Evolutionary conservation across 1,140 invertebrate species (phyloP).

Genomic region (Lysiphlebus fabarum): DNA sequence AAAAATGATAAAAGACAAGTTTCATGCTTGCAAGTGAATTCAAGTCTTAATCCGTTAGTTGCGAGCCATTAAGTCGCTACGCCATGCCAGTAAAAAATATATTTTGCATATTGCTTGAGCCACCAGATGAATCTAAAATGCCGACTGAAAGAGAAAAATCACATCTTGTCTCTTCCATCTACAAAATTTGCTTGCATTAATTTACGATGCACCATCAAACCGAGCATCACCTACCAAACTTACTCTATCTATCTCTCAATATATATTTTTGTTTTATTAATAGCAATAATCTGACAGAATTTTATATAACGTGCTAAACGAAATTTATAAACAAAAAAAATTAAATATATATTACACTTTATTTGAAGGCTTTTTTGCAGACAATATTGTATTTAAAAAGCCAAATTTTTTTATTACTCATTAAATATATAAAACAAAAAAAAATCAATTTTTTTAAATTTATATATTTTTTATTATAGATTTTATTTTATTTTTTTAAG

Average conservation of each 20-base stretch:
- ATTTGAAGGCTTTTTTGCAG: no score
- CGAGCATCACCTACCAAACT: conserved; percentile 5
- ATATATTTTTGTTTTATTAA: conserved; percentile 29
- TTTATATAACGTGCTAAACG: conserved; percentile 40
- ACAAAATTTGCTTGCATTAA: conserved; percentile 22
- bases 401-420: no score
- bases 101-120: conserved; percentile 24
- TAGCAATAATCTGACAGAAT: conserved; percentile 30
- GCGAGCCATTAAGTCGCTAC: conserved; percentile 42
- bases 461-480: no score
- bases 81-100: conserved; percentile 34
- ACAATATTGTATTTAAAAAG: no score
- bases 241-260: conserved; percentile 9
- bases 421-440: no score
- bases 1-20: no score
- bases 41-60: conserved; percentile 37
- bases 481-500: no score
- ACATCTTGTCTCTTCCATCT: conserved; percentile 12
- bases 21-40: conserved; percentile 7
- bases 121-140: conserved; percentile 7
- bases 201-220: conserved; percentile 22
- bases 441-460: no score
- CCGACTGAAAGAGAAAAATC: conserved; percentile 3
- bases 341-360: no score
- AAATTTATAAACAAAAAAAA: conserved; percentile 22